Base-by-base conservation (phyloP, 2,797 vertebrate genomes). In the Epinephelus awoara region DNA sequence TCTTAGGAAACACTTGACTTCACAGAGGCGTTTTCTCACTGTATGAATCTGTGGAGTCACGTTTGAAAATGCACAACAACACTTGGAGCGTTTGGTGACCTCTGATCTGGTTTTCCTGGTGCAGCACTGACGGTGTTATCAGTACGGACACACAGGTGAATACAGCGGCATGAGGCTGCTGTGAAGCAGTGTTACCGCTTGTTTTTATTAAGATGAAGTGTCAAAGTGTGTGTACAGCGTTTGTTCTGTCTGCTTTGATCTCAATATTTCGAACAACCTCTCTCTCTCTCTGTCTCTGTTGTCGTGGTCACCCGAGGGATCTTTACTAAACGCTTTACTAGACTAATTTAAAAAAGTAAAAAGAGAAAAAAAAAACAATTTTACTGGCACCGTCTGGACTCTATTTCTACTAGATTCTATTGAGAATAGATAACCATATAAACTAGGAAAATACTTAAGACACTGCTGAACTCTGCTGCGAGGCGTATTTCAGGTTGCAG, bases 401-500 rank as follows among this genome's bases (percentile, higher is more conserved):
- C 89, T 92, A 77, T 92, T 93, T 92, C 89, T 90, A 88, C 80
- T 83, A 73, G 86, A 86, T 77, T 85, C 89, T 87, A 72, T 75
- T 78, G 83, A 77, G 84, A 86, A 77, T 75, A 85, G 83, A 79
- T 67, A 77, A 86, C n/a, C 72, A 73, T 79, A 74, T 77, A 75
- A 80, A 86, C 54, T 84, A 83, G 84, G 75, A 77, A 55, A 55
- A 69, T 75, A 79, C 72, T 86, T 65, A 79, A 86, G 83, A 87
- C 87, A 88, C 87, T 84, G 91, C 89, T 86, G 91, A 86, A 89
- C 86, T 85, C 74, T 86, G 87, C 86, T 87, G 75, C 71, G 77
- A 89, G 88, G 82, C 81, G 77, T 83, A 82, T 92, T 93, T 92
- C 93, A 91, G 90, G 92, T 89, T 88, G 93, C 92, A 91, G 90